A percentile compares a stretch with the other conserved stretches of the same genome.
phyloP scores from a whole-genome alignment of 2,888 invertebrate species.

The Mechanitis mazaeus region DNA sequence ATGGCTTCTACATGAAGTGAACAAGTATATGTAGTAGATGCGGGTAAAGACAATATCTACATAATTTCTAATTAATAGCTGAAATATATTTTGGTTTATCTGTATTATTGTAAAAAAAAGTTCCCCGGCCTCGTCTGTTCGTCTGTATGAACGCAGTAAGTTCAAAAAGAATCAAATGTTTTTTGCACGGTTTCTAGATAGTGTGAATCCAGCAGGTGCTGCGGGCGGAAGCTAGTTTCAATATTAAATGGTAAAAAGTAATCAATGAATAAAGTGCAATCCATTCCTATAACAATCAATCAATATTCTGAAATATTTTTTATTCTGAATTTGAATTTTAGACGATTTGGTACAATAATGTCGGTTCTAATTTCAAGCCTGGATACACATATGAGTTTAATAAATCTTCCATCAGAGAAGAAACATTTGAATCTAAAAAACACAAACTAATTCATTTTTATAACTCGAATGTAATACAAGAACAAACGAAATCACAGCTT shows the following conservation, averaged over 20 bases:
- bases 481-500: slow-evolving; percentile 25
- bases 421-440: slow-evolving; percentile 6
- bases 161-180: no score
- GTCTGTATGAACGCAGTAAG: no score
- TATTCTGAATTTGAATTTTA: not conserved
- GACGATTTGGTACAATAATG: not conserved
- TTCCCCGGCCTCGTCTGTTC: no score
- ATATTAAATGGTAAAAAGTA: not conserved
- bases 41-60: no score
- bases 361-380: not conserved
- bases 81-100: no score
- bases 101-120: no score
- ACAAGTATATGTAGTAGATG: no score
- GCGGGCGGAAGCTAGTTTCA: no score
- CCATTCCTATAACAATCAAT: not conserved
- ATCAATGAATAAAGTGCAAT: not conserved
- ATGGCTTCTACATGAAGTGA: no score
- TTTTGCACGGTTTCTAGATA: no score
- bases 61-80: no score
- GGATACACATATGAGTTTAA: not conserved
- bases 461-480: not conserved
- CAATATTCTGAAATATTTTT: not conserved
- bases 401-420: not conserved
- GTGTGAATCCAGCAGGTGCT: no score
- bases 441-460: slow-evolving; percentile 15